phyloP scores from a whole-genome alignment of 1,140 invertebrate species.

The Homarus americanus region DNA sequence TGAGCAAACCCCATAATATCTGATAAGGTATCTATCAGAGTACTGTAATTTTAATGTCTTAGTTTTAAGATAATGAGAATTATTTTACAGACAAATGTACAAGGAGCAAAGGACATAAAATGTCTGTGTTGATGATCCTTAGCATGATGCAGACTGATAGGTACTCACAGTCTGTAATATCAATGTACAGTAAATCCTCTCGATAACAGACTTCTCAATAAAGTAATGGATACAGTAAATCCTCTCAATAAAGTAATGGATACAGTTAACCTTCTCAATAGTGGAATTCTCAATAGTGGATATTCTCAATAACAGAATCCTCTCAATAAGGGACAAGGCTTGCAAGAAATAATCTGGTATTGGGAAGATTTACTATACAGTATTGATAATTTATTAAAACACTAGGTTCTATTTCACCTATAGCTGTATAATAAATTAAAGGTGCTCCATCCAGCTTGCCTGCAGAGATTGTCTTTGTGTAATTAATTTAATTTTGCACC shows the following conservation, averaged over 20 bases:
- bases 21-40: neutral
- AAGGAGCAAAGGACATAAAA: neutral
- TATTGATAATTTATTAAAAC: neutral
- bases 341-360: too few relatives aligned
- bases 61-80: neutral
- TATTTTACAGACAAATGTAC: neutral
- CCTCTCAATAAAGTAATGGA: too few relatives aligned
- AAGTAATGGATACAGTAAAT: too few relatives aligned
- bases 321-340: too few relatives aligned
- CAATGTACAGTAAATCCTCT: too few relatives aligned
- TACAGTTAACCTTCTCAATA: too few relatives aligned
- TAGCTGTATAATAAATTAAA: conserved; percentile 9
- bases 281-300: too few relatives aligned
- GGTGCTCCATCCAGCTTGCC: conserved; percentile 36
- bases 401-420: neutral
- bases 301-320: too few relatives aligned
- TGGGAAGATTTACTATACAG: neutral
- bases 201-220: too few relatives aligned
- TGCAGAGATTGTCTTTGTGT: conserved; percentile 31
- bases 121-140: neutral
- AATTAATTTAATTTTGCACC: neutral
- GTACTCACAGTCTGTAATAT: neutral
- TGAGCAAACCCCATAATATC: neutral
- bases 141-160: neutral
- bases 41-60: neutral